phyloP scores from a whole-genome alignment of 2,113 vertebrate species.

The Tylochromis polylepis region DNA sequence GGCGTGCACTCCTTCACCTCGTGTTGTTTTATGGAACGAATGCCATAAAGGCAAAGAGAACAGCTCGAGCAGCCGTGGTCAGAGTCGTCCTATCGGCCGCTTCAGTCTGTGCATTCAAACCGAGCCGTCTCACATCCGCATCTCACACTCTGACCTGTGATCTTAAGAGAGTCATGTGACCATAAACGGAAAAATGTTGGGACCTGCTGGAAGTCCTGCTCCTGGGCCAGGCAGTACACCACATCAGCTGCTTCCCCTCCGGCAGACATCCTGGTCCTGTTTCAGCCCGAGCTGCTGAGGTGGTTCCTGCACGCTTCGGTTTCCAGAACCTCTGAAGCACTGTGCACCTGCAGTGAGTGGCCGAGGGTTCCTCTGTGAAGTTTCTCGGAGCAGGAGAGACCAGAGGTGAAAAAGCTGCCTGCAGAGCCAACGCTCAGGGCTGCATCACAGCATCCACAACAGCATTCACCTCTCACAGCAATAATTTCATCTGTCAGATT shows the following conservation, averaged over 20 bases:
- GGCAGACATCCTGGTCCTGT: neutral
- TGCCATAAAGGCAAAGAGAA: neutral
- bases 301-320: neutral
- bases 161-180: neutral
- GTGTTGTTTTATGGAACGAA: neutral
- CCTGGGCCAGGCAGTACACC: neutral
- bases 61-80: neutral
- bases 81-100: neutral
- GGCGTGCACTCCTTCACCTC: neutral
- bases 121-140: too few species aligned
- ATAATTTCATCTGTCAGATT: neutral
- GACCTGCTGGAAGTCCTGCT: slow-evolving; percentile 7
- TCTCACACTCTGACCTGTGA: neutral
- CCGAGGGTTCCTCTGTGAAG: neutral
- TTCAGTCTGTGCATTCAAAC: neutral
- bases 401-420: neutral
- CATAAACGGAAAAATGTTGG: neutral
- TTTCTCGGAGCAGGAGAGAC: neutral
- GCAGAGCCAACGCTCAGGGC: neutral
- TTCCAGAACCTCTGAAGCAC: neutral
- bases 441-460: neutral
- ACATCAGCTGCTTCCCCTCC: neutral
- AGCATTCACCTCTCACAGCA: neutral
- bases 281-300: neutral
- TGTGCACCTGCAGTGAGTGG: neutral